phyloP scores from a whole-genome alignment of 1,140 invertebrate species.

The Drosophila leontia region DNA sequence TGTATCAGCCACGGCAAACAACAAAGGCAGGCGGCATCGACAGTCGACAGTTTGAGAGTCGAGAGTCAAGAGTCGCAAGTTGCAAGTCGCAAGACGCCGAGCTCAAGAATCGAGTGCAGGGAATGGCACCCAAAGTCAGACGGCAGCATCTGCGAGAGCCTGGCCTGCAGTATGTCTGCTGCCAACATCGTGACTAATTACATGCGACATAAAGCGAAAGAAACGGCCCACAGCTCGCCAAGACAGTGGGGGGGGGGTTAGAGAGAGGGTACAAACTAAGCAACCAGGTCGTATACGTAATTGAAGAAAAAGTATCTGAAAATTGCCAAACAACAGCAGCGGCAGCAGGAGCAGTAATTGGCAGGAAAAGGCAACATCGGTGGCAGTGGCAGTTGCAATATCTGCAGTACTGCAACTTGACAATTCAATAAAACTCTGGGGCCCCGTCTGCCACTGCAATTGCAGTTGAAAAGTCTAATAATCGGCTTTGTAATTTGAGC shows the following conservation, averaged over 20 bases:
- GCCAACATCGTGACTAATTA: slow-evolving; percentile 83
- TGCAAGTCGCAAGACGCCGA: slow-evolving; percentile 21
- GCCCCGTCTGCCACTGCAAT: slow-evolving; percentile 25
- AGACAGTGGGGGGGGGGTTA: slow-evolving; percentile 13
- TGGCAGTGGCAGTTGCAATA: slow-evolving; percentile 20
- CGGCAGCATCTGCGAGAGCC: slow-evolving; percentile 33
- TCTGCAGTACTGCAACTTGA: slow-evolving; percentile 11
- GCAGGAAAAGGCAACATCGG: slow-evolving; percentile 63
- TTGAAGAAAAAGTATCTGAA: slow-evolving; percentile 69
- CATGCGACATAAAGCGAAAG: slow-evolving; percentile 77
- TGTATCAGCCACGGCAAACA: slow-evolving; percentile 62
- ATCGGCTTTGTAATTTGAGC: slow-evolving; percentile 47
- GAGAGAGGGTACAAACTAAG: slow-evolving; percentile 21
- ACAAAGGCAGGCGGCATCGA: slow-evolving; percentile 67
- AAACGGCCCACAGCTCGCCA: slow-evolving; percentile 39
- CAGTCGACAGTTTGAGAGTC: slow-evolving; percentile 50
- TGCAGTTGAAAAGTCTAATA: slow-evolving; percentile 44
- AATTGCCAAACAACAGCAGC: slow-evolving; percentile 55
- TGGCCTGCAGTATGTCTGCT: slow-evolving; percentile 78
- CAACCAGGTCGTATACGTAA: slow-evolving; percentile 75
- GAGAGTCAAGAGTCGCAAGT: slow-evolving; percentile 42
- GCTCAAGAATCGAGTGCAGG: slow-evolving; percentile 62
- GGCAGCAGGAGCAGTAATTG: slow-evolving; percentile 58
- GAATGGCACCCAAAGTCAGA: slow-evolving; percentile 63
- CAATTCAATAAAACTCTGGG: slow-evolving; percentile 27